Percentiles rank a stretch among this genome's conserved stretches.
These are phyloP conservation scores for Xanthia icteritia DNA, from an alignment of 2,888 invertebrate genomes.

Conservation along the genomic window DNA sequence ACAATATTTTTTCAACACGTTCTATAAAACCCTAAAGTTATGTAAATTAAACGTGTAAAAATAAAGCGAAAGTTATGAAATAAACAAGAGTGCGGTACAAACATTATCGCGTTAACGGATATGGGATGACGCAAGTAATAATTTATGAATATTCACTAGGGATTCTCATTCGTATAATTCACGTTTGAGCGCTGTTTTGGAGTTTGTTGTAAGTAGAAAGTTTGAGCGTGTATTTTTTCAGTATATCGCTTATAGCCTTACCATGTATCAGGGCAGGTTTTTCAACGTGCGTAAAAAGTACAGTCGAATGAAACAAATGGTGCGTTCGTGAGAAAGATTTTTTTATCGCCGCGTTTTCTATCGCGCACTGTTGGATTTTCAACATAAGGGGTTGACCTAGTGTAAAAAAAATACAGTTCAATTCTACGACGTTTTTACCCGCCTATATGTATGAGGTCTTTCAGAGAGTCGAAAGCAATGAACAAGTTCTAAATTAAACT, in stretches of 20 bases:
- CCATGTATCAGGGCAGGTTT: neutral
- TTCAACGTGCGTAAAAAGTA: neutral
- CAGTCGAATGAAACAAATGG: neutral
- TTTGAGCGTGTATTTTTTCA: neutral
- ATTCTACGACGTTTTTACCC: neutral
- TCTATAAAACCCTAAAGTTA: constrained; percentile 1
- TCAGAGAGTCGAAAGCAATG: neutral
- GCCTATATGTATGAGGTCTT: neutral
- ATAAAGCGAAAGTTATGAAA: constrained; percentile 15
- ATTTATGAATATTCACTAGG: constrained; percentile 68
- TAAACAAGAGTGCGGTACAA: constrained; percentile 50
- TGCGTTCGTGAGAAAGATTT: no score
- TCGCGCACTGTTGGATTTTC: no score
- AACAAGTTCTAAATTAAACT: neutral
- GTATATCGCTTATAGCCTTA: neutral
- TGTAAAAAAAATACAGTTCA: neutral
- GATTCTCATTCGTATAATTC: constrained; percentile 63
- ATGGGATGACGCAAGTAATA: constrained; percentile 54
- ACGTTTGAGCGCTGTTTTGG: constrained; percentile 52
- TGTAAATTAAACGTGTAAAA: constrained; percentile 1
- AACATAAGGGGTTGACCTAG: neutral
- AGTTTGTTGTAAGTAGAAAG: constrained; percentile 22
- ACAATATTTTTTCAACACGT: neutral
- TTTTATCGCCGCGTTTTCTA: no score
- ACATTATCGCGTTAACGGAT: constrained; percentile 57